Conservation (phyloP, 2,113 vertebrate species). For the Oplegnathus fasciatus region DNA sequence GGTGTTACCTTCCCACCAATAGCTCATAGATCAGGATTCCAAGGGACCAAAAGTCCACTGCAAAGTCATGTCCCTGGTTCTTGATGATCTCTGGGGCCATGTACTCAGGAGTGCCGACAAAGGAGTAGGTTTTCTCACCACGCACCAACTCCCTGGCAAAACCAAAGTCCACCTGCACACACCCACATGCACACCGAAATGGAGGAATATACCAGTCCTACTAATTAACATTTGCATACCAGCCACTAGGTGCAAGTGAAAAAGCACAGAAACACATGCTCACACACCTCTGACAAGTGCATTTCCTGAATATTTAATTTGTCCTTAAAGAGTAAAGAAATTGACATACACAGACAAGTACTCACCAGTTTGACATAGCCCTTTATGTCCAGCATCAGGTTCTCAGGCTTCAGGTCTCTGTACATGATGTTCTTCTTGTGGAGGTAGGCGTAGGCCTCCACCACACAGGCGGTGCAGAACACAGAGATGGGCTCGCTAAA, state of each 20-base stretch:
- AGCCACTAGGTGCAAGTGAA: neutral
- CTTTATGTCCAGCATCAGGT: constrained; percentile 86
- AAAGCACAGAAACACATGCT: neutral
- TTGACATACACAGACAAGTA: neutral
- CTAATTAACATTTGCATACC: neutral
- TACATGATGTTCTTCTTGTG: constrained; percentile 88
- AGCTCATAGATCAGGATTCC: constrained; percentile 87
- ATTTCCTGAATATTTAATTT: neutral
- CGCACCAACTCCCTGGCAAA: constrained; percentile 86
- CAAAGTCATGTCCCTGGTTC: constrained; percentile 90
- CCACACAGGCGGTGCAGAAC: constrained; percentile 88
- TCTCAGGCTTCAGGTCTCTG: constrained; percentile 90
- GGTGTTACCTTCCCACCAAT: constrained; percentile 85
- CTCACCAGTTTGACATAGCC: constrained; percentile 89
- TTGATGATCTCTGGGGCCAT: constrained; percentile 89
- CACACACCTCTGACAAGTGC: neutral
- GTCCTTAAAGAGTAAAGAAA: neutral
- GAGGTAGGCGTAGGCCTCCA: constrained; percentile 88
- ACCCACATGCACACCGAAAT: neutral
- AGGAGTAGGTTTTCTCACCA: constrained; percentile 89
- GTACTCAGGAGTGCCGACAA: constrained; percentile 89
- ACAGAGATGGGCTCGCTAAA: constrained; percentile 84
- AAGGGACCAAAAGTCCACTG: constrained; percentile 89
- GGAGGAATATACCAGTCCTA: neutral
- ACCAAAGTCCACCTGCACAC: constrained; percentile 88